These are phyloP conservation scores for Uria aalge DNA, from an alignment of 2,113 vertebrate genomes.

Conservation along the genomic window DNA sequence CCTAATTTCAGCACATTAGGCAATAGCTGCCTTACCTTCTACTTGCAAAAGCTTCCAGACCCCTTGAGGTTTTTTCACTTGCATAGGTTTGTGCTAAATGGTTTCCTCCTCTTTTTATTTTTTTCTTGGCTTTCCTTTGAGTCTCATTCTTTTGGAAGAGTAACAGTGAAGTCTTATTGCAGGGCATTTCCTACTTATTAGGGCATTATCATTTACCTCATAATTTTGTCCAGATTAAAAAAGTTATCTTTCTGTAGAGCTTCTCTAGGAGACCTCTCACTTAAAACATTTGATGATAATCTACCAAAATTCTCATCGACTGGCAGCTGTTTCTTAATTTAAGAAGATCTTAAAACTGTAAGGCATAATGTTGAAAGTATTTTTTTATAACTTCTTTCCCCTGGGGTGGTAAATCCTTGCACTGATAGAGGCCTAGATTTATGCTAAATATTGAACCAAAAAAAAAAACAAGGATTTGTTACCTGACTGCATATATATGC, in stretches of 20 bases:
- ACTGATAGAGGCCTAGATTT: neutral
- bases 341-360: neutral
- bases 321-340: neutral
- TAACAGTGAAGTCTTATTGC: neutral
- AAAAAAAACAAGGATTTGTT: neutral
- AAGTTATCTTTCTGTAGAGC: neutral
- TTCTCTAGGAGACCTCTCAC: neutral
- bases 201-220: neutral
- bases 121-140: neutral
- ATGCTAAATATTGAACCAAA: neutral
- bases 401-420: neutral
- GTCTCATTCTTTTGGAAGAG: neutral
- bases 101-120: neutral
- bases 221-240: neutral
- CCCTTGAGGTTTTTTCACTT: neutral
- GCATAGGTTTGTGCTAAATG: neutral
- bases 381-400: neutral
- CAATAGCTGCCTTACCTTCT: neutral
- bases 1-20: neutral
- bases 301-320: neutral
- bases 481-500: neutral
- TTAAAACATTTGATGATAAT: neutral
- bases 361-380: neutral
- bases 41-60: neutral
- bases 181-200: neutral